A percentile compares a stretch with the other conserved stretches of the same genome.
Conservation (phyloP, 2,888 invertebrate genomes). For the Caenorhabditis afra region DNA sequence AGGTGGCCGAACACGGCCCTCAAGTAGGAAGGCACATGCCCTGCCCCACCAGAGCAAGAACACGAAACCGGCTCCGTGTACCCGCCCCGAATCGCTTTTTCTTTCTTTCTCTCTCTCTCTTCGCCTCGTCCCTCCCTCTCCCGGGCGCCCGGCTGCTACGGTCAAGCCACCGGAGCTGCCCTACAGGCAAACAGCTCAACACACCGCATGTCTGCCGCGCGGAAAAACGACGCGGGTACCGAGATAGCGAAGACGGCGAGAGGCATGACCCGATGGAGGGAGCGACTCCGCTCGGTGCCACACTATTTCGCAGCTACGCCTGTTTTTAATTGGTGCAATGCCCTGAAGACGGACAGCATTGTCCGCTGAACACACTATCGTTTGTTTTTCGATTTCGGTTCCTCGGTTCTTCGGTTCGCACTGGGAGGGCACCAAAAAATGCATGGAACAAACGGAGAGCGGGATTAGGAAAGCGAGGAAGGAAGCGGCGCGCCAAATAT, state of each 20-base stretch:
- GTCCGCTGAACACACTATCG: constrained; percentile 38
- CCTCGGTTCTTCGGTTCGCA: too few species aligned
- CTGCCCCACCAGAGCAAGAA: constrained; percentile 48
- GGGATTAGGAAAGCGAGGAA: constrained; percentile 3
- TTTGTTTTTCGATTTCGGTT: constrained; percentile 61
- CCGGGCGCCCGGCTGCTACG: constrained; percentile 32
- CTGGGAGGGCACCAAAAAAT: constrained; percentile 21
- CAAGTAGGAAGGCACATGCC: constrained; percentile 63
- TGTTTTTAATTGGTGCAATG: constrained; percentile 50
- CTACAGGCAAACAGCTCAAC: constrained; percentile 54
- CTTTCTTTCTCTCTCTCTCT: too few species aligned
- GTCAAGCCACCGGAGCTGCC: constrained; percentile 55
- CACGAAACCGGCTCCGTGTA: constrained; percentile 59
- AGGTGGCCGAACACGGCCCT: constrained; percentile 54
- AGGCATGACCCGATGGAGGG: constrained; percentile 37
- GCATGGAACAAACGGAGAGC: constrained; percentile 6
- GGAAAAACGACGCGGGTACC: constrained; percentile 4
- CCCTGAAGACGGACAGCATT: constrained; percentile 41
- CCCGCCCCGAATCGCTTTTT: constrained; percentile 16
- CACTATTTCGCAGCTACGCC: constrained; percentile 37
- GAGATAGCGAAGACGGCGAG: constrained; percentile 4
- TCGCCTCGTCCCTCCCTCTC: not conserved
- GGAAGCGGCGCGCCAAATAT: constrained; percentile 12
- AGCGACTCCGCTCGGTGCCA: constrained; percentile 34
- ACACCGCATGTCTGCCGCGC: constrained; percentile 33